Evolutionary conservation across 2,888 invertebrate genomes (phyloP), one percentile per base, ranked within the genome.

Genomic region (Luperina testacea): DNA sequence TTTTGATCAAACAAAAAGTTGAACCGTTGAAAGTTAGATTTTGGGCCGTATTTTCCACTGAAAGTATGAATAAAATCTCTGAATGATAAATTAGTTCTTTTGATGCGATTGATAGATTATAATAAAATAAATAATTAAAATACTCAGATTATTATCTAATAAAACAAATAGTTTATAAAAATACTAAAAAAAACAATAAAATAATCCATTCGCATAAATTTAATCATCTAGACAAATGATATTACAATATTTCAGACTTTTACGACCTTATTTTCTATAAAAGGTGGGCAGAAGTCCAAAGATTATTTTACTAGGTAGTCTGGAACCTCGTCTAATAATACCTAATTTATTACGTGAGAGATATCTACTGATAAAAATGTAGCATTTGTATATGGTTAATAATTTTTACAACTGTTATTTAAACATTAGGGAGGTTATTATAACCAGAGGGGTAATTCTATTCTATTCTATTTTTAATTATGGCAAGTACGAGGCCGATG

Each of bases 241-340:
- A n/a, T n/a, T n/a, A 32, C 53, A 32, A 78, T 81, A 45, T 83
- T 63, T 48, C 8, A 57, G 70, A 81, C 73, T 82, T 82, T 77
- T 77, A 84, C 69, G 71, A 64, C 38, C 68, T 72, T 74, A 70
- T 82, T 85, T 81, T 51, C 73, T 15, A 63, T 67, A 27, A 13
- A 48, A 72, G 27, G 32, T 69, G 71, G 83, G 86, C 86, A 85
- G 48, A 27, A 15, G 11, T 74, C 83, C 82, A 84, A 86, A 9
- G 15, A 64, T 53, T 48, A 72, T 63, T 51, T 53, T 7, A 32
- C 59, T 76, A 69, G 48, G 32, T 77, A 67, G 51, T 9, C 48
- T 72, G 45, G 63, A 83, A 32, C 17, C 15, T 59, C 3, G 15
- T 71, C 51, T 51, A 85, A 81, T 85, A 71, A 20, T 13, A n/a